Evolutionary conservation across 2,797 vertebrate species (phyloP).

Genomic region (Emys orbicularis): DNA sequence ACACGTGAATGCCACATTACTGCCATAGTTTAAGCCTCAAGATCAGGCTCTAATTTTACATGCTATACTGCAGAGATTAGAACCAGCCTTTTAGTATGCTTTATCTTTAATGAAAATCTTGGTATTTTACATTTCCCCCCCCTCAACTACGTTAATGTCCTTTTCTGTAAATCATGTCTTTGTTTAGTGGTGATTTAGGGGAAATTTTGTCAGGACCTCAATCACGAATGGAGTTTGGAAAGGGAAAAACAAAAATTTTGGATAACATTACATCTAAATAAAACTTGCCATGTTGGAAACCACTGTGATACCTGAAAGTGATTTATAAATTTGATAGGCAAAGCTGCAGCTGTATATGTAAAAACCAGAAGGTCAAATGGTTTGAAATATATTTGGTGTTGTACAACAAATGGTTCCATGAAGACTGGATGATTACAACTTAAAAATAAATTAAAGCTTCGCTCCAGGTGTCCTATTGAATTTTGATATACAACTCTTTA

Average conservation of each 20-base stretch:
- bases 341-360: background rate
- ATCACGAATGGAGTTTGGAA: background rate
- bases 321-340: background rate
- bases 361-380: background rate
- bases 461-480: conserved; percentile 18
- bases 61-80: background rate
- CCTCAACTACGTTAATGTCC: no score
- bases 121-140: background rate
- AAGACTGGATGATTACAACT: conserved; percentile 42
- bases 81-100: background rate
- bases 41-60: background rate
- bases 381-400: background rate
- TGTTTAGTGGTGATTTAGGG: background rate
- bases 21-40: background rate
- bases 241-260: background rate
- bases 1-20: background rate
- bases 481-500: conserved; percentile 39
- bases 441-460: conserved; percentile 56
- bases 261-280: background rate
- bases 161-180: background rate
- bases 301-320: background rate
- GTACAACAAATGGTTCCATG: conserved; percentile 29
- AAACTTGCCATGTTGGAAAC: background rate
- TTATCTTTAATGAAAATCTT: background rate
- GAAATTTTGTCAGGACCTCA: background rate